These are phyloP conservation scores for Catotricha subobsoleta DNA, from an alignment of 2,888 invertebrate genomes.

Conservation along the genomic window DNA sequence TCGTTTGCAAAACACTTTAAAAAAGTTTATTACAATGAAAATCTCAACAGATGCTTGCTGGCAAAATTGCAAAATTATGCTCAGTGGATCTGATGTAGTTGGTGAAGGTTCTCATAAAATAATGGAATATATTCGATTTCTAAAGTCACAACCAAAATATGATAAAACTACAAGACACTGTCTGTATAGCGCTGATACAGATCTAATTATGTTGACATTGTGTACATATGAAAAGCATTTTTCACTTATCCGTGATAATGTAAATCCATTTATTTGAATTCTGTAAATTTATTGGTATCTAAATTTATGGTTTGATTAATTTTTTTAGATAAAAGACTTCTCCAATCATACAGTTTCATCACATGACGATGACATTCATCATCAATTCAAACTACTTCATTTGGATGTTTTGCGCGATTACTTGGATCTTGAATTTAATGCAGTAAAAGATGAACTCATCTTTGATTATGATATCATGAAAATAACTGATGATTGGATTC, in stretches of 20 bases:
- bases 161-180: conserved; percentile 89
- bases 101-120: conserved; percentile 98
- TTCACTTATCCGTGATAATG: conserved; percentile 80
- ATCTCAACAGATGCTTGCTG: conserved; percentile 70
- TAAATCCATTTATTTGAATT: too few relatives aligned
- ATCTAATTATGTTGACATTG: conserved; percentile 91
- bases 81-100: conserved; percentile 81
- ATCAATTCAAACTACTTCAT: conserved; percentile 73
- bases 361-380: not conserved
- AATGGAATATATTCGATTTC: conserved; percentile 91
- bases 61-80: conserved; percentile 67
- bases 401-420: conserved; percentile 84
- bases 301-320: too few relatives aligned
- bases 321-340: too few relatives aligned
- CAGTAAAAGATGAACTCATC: conserved; percentile 40
- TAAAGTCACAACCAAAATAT: conserved; percentile 66
- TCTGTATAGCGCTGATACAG: conserved; percentile 92
- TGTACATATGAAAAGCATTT: conserved; percentile 94
- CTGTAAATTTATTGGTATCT: too few relatives aligned
- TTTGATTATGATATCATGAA: conserved; percentile 74
- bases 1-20: conserved; percentile 65
- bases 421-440: conserved; percentile 72
- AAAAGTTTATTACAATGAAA: conserved; percentile 72
- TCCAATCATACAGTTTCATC: not conserved
- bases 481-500: conserved; percentile 93